Base-by-base conservation (phyloP, 1,140 invertebrate genomes). In the Drosophila paulistorum region DNA sequence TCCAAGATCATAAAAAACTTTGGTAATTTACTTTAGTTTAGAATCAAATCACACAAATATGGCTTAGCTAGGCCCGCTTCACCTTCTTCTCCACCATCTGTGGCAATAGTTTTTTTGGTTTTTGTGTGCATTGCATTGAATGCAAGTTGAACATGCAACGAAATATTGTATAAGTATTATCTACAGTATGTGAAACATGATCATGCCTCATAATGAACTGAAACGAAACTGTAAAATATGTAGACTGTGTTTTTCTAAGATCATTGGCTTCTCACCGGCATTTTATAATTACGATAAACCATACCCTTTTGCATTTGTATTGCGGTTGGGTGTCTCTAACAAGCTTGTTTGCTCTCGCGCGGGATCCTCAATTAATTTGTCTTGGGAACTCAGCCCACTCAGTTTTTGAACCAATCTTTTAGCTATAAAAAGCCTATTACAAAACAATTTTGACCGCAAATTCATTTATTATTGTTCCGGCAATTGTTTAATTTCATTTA, bases 401-500 rank as follows among this genome's bases (percentile, higher is more conserved):
- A 42, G 14, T 11, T n/a, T 17, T 9, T 3, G 7, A 9, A 20
- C 7, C 3, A 23, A 51, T 51, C 45, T 51, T 51, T 10, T 23
- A 23, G 17, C 45, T 51, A 51, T 39, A 39, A 13, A 13, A 39
- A 13, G 11, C 37, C 37, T 11, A n/a, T 51, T 51, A 51, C 45
- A 51, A 51, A 51, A 51, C 45, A 17, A 51, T 51, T 51, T 51
- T 51, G 23, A 64, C 39, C 42, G 62, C 42, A 51, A 64, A 64
- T 64, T 64, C 39, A 64, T 64, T 64, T 64, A 64, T 62, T 60
- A 4, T 41, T 48, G 42, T 17, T 48, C 60, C 60, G 23, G 39
- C 60, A 62, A 64, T 64, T 64, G 42, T 45, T 64, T 64, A 48
- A 64, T 64, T 64, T 64, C 42, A 64, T 64, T 64, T 64, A 64